phyloP scores from a whole-genome alignment of 2,888 invertebrate species.

The Poecilus cupreus region DNA sequence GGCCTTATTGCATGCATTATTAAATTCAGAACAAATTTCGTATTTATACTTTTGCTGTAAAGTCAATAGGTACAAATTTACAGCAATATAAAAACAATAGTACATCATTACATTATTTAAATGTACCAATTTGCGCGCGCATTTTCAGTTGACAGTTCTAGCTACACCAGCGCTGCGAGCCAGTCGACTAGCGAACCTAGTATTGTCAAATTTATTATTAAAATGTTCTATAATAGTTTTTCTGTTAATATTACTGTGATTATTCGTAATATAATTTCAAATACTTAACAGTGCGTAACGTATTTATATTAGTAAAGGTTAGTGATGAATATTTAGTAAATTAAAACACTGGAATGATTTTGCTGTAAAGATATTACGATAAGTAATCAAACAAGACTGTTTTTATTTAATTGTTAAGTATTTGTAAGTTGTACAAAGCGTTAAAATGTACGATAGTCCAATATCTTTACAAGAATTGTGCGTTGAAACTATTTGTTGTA shows the following conservation, averaged over 20 bases:
- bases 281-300: constrained; percentile 24
- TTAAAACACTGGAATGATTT: not conserved
- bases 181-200: not conserved
- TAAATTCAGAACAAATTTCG: no score
- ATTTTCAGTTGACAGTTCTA: not conserved
- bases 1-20: no score
- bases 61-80: no score
- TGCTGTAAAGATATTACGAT: constrained; percentile 8
- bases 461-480: constrained; percentile 78
- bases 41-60: no score
- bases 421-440: not conserved
- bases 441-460: constrained; percentile 78
- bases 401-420: not conserved
- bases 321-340: not conserved
- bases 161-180: not conserved
- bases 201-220: constrained; percentile 46
- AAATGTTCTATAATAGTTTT: constrained; percentile 40
- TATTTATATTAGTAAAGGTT: constrained; percentile 14
- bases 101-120: no score
- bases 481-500: constrained; percentile 79
- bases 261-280: constrained; percentile 21
- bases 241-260: constrained; percentile 16
- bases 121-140: not conserved
- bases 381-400: constrained; percentile 7
- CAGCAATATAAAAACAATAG: no score